Base-by-base conservation (phyloP, 2,888 invertebrate genomes). In the Ectemnius continuus region DNA sequence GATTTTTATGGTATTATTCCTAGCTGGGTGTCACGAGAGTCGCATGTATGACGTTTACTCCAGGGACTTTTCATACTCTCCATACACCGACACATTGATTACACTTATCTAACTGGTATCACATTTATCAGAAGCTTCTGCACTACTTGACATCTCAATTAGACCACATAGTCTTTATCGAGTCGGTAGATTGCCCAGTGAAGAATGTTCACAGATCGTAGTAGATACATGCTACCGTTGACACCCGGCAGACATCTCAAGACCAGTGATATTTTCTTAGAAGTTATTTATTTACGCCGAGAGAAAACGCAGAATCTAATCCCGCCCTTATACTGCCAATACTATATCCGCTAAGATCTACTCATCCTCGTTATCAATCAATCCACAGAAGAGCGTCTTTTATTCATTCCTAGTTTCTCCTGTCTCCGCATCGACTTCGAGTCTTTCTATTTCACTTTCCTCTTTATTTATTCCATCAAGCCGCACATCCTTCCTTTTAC, bases 191-290 rank as follows among this genome's bases (percentile, higher is more conserved):
- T 36, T 36, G 36, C 36, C 36, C 36, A 36, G 36, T 36, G 36
- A 36, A 36, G 6, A 36, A 4, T 36, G 36, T 36, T 36, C 36
- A 36, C 36, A 36, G 36, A 36, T 36, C 36, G 36, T 36, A 57
- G 4, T 36, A 61, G n/a, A 58, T 45, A 23, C 28, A 52, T 13
- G 26, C 26, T 56, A 58, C 45, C 28, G 61, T 48, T 70, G 74
- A 56, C 74, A 69, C 82, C 69, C 78, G 80, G 85, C 84, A 69
- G 70, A 82, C 82, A 83, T 86, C 84, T 88, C 86, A 85, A 88
- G 82, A 88, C 88, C 89, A 88, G 90, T 90, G 90, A 90, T 90
- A 90, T 89, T 88, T 86, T 89, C 87, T 88, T 90, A 89, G 86
- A 86, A 86, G 87, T 85, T 87, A 90, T 88, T 90, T 90, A 89